phyloP scores from a whole-genome alignment of 2,888 invertebrate species.

The Campaea margaritaria region DNA sequence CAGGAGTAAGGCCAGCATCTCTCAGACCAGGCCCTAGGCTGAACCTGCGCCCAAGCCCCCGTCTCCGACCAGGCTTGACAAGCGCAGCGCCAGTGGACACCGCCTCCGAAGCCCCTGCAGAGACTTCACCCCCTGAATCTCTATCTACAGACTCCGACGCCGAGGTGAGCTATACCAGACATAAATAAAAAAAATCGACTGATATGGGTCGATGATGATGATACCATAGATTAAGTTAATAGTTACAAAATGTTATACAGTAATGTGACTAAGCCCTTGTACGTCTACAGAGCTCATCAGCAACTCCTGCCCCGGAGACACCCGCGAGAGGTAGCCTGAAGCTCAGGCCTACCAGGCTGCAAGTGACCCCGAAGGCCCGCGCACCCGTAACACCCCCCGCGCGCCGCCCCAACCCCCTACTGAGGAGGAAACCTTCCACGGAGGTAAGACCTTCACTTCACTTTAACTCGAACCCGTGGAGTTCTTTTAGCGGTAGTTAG shows the following conservation, averaged over 20 bases:
- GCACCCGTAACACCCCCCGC: constrained; percentile 79
- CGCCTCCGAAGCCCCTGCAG: constrained; percentile 74
- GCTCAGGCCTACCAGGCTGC: constrained; percentile 68
- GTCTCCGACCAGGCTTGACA: constrained; percentile 81
- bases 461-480: too few species aligned
- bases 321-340: constrained; percentile 64
- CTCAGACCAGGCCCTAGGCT: constrained; percentile 88
- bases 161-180: constrained; percentile 55
- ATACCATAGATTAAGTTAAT: too few species aligned
- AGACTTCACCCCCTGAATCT: constrained; percentile 69
- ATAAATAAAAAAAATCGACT: background rate
- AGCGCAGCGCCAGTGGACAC: constrained; percentile 74
- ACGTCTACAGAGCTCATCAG: constrained; percentile 49
- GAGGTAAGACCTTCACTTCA: constrained; percentile 63
- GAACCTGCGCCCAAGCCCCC: constrained; percentile 77
- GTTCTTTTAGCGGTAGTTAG: too few species aligned
- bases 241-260: too few species aligned
- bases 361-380: constrained; percentile 78
- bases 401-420: constrained; percentile 83
- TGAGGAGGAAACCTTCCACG: constrained; percentile 78
- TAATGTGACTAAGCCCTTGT: background rate
- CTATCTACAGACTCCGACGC: constrained; percentile 68
- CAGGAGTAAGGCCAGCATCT: constrained; percentile 78
- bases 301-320: constrained; percentile 65
- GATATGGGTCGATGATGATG: too few species aligned